Evolutionary conservation across 1,140 invertebrate species (phyloP).

Genomic region (Anoplophora glabripennis): DNA sequence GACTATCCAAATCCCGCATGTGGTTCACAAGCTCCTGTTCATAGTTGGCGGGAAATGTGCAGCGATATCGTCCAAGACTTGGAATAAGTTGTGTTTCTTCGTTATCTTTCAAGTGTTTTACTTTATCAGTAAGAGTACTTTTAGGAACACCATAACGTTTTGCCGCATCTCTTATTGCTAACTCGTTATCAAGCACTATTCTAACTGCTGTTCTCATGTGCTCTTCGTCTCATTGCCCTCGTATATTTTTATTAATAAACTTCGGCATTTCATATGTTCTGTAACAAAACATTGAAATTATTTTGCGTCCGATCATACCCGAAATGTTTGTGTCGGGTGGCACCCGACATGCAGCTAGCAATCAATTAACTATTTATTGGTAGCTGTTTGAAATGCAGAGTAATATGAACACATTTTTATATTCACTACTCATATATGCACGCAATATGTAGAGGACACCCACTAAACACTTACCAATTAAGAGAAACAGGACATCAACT

Average conservation of each 20-base stretch:
- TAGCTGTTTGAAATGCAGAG: no score
- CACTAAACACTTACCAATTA: no score
- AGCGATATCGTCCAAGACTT: neutral
- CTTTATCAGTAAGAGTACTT: neutral
- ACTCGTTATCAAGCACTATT: neutral
- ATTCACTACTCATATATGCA: no score
- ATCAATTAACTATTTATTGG: neutral
- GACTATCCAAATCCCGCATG: slow-evolving; percentile 1
- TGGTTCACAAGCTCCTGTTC: slow-evolving; percentile 1
- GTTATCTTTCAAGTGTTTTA: neutral
- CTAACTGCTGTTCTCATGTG: neutral
- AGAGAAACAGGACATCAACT: no score
- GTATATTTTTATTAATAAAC: slow-evolving; percentile 1
- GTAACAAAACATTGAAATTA: neutral
- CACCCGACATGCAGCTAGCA: neutral
- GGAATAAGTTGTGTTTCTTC: neutral
- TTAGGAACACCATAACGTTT: neutral
- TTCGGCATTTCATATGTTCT: slow-evolving; percentile 1
- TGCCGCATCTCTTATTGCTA: neutral
- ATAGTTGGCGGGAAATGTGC: slow-evolving; percentile 4
- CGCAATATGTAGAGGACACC: no score
- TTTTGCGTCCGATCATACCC: slow-evolving; percentile 1
- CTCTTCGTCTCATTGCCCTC: neutral
- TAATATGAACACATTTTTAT: no score
- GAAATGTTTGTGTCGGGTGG: neutral